phyloP scores from a whole-genome alignment of 1,140 invertebrate species.

The Listronotus oregonensis region DNA sequence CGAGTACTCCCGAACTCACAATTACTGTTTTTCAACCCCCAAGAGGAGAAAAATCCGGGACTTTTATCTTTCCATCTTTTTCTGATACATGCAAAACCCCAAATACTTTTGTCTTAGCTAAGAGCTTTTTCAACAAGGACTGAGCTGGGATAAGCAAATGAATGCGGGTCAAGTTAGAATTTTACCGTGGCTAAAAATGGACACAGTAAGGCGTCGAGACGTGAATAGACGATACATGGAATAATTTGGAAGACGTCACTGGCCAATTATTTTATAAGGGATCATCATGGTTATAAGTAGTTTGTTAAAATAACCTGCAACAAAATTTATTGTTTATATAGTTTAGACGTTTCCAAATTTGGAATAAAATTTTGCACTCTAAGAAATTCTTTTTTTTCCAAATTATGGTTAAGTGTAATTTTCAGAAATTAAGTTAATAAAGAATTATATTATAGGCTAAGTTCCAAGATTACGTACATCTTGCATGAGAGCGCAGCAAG shows the following conservation, averaged over 20 bases:
- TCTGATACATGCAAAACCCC: conserved; percentile 1
- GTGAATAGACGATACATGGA: conserved; percentile 41
- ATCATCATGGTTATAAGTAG: background rate
- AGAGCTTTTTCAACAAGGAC: background rate
- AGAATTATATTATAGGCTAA: too few species aligned
- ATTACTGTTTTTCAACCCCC: background rate
- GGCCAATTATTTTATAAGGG: conserved; percentile 25
- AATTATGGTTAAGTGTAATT: too few species aligned
- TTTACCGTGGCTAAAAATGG: conserved; percentile 45
- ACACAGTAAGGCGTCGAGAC: conserved; percentile 35
- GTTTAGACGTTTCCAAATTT: too few species aligned
- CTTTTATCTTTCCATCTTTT: conserved; percentile 9
- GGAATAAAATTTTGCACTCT: too few species aligned
- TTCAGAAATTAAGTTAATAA: too few species aligned
- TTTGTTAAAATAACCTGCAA: background rate
- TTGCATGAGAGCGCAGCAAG: too few species aligned
- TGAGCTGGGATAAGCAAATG: conserved; percentile 10
- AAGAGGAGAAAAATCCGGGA: background rate
- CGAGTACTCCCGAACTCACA: conserved; percentile 42
- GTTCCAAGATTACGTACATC: too few species aligned
- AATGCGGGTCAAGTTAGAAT: conserved; percentile 35
- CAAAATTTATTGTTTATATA: too few species aligned
- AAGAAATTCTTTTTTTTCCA: too few species aligned
- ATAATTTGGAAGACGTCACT: conserved; percentile 35
- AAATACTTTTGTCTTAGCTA: conserved; percentile 7